Evolutionary conservation across 2,113 vertebrate species (phyloP), one percentile per base, ranked within the genome.

Genomic region (Mastomys coucha): DNA sequence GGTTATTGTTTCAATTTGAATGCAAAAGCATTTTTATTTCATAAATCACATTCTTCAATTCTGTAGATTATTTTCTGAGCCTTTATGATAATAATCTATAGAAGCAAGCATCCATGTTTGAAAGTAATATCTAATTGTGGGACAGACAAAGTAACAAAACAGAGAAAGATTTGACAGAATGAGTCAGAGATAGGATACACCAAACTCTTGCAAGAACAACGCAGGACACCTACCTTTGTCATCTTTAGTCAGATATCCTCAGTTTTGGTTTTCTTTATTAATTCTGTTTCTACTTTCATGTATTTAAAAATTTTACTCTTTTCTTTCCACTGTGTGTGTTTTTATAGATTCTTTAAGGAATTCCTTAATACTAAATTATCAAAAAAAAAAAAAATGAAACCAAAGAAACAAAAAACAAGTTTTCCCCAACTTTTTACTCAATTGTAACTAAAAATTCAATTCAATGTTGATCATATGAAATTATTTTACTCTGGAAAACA

Each of bases 371-470:
- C 60, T 91, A 88, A 53, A 5, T 2, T 95, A 45, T 72, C 51
- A 92, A 16, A 60, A 36, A n/a, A n/a, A n/a, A 92, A 16, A 60
- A 70, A 93, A 80, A 42, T 1, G 11, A 80, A 78, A 31, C 20
- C 16, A 78, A 53, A 17, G 28, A 80, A 80, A 53, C 31, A 36
- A 81, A 58, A 58, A 6, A 11, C 31, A 51, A 80, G 9, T 63
- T 10, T 14, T 36, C 10, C 19, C 5, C 3, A 28, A 36, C 6
- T 91, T 80, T 89, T 93, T 77, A 51, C 1, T 72, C 86, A n/a
- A 89, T 63, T 86, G 89, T 24, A 4, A 85, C 31, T 93, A 80
- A 91, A 94, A 91, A 77, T 51, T 63, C 49, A 92, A 58, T 82
- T 36, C 31, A 95, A 75, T 67, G 1, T 70, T 92, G 42, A 80